Evolutionary conservation across 35 echinoderm and acorn worm species (phyloP).

Genomic region (Amphiura filiformis): DNA sequence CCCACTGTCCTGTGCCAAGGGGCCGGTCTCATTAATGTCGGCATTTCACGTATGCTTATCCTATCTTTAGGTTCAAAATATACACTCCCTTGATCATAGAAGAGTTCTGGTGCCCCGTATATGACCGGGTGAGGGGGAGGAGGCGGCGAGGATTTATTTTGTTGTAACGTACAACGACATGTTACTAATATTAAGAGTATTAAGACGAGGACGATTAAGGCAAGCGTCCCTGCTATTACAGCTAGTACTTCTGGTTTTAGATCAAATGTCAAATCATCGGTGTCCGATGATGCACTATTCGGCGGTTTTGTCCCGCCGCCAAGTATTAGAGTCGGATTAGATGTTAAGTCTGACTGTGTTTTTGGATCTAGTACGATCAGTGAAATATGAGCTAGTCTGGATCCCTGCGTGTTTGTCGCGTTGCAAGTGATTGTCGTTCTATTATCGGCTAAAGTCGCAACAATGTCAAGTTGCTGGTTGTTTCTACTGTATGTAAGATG

Average conservation of each 20-base stretch:
- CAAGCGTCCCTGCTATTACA: slow-evolving; percentile 67
- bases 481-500: slow-evolving; percentile 16
- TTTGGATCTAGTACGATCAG: slow-evolving; percentile 3
- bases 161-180: slow-evolving; percentile 32
- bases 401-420: slow-evolving; percentile 62
- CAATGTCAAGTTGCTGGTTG: slow-evolving; percentile 32
- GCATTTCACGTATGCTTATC: slow-evolving; percentile 63
- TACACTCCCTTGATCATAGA: slow-evolving; percentile 81
- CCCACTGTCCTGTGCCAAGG: slow-evolving; percentile 77
- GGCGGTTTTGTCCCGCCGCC: background rate
- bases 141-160: background rate
- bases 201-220: slow-evolving; percentile 65
- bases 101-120: slow-evolving; percentile 50
- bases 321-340: background rate
- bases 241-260: slow-evolving; percentile 55
- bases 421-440: slow-evolving; percentile 59
- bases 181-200: slow-evolving; percentile 64
- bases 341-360: background rate
- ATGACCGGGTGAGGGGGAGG: slow-evolving; percentile 31
- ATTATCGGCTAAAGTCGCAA: slow-evolving; percentile 24
- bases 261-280: background rate
- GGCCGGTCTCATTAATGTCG: slow-evolving; percentile 63
- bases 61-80: slow-evolving; percentile 91
- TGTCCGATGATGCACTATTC: background rate
- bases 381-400: background rate